Base-by-base conservation (phyloP, 2,797 vertebrate species). In the Nothura maculosa region DNA sequence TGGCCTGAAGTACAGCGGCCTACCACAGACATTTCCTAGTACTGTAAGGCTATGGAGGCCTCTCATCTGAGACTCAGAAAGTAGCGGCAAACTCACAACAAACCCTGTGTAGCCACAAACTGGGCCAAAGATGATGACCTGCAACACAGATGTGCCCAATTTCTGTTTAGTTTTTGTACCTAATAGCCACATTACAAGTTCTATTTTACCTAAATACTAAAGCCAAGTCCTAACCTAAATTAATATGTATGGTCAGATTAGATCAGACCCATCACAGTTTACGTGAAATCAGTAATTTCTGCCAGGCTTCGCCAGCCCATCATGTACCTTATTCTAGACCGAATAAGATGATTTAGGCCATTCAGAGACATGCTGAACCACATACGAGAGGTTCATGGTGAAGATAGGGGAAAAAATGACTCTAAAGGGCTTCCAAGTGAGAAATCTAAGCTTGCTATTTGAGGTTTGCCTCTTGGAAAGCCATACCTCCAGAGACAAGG, bases 251-350 rank as follows among this genome's bases (percentile, higher is more conserved):
- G 84, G 52, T 92, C 66, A 64, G 85, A 87, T 57, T 27, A 77
- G 64, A 64, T 34, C 22, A 77, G 61, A 64, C 30, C 22, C 8
- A 67, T 61, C 32, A 67, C 28, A 61, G 74, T 76, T 83, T 42
- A 34, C 22, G 5, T n/a, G 69, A 70, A 87, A 85, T 38, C 47
- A 36, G 22, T 72, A 85, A 90, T 90, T 90, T 90, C 92, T 72
- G 32, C 17, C 25, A 34, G 25, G 20, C 9, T 55, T 21, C 48
- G 63, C 48, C 30, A 77, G 74, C 17, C 3, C 57, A 54, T 75
- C n/a, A 62, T 3, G 25, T 58, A 25, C 21, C 36, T 92, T 90
- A 74, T 63, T 92, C 76, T 81, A 94, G 48, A 85, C 62, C 68
- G 73, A 77, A 61, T 15, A 62, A 68, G 54, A 64, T 68, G 20